Percentiles rank a stretch among this genome's conserved stretches.
phyloP scores from a whole-genome alignment of 2,888 invertebrate species.

The Dasypolia templi region DNA sequence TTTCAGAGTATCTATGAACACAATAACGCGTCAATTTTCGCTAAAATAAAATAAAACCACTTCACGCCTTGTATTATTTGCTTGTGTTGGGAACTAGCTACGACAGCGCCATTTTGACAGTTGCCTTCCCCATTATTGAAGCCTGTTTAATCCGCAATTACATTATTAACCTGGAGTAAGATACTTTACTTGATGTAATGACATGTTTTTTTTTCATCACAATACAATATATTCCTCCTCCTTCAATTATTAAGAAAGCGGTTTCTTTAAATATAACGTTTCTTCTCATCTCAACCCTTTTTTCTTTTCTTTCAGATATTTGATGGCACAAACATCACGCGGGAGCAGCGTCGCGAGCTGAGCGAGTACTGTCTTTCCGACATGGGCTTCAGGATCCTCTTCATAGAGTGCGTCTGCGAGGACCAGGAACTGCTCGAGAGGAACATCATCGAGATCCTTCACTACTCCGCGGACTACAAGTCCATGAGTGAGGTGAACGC shows the following conservation, averaged over 20 bases:
- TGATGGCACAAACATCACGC: conserved; percentile 97
- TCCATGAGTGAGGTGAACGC: conserved; percentile 95
- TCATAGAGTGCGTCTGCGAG: conserved; percentile 97
- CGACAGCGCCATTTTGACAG: too few relatives aligned
- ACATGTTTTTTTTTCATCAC: neutral
- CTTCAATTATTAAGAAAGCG: neutral
- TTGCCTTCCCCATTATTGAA: too few relatives aligned
- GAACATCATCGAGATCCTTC: conserved; percentile 93
- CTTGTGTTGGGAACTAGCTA: too few relatives aligned
- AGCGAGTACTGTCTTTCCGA: conserved; percentile 93
- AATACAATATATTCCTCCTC: neutral
- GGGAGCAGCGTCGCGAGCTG: conserved; percentile 94
- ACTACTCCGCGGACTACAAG: conserved; percentile 96
- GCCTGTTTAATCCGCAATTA: neutral
- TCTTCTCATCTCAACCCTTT: neutral
- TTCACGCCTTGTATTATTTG: too few relatives aligned
- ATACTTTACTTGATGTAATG: neutral
- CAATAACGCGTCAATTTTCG: too few relatives aligned
- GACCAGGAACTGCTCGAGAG: conserved; percentile 90
- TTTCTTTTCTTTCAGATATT: conserved; percentile 92
- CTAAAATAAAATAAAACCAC: too few relatives aligned
- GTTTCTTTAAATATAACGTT: neutral
- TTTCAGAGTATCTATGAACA: too few relatives aligned
- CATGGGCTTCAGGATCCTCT: conserved; percentile 96
- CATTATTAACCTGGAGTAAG: neutral